Evolutionary conservation across 2,113 vertebrate species (phyloP).

Genomic region (Bubalus kerabau): DNA sequence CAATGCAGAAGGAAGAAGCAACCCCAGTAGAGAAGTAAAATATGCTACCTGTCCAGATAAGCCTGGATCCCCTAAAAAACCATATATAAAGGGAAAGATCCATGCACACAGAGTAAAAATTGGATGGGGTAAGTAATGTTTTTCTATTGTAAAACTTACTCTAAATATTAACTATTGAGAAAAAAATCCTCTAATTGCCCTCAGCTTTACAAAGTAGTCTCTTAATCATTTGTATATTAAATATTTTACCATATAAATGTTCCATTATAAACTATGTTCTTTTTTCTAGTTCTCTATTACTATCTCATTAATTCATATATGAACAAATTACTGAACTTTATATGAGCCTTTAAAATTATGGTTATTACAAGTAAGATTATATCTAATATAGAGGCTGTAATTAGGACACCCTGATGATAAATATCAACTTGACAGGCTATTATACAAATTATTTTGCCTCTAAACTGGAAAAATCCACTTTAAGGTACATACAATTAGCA

Average conservation of each 20-base stretch:
- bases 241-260: background rate
- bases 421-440: background rate
- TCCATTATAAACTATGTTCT: background rate
- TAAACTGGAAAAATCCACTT: background rate
- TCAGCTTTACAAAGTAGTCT: background rate
- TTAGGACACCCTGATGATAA: background rate
- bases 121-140: conserved; percentile 78
- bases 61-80: conserved; percentile 81
- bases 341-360: background rate
- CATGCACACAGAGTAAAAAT: conserved; percentile 79
- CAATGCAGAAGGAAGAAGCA: conserved; percentile 83
- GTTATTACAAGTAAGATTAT: background rate
- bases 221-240: conserved; percentile 2
- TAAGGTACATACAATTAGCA: background rate
- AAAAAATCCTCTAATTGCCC: background rate
- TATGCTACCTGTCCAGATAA: conserved; percentile 82
- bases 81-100: conserved; percentile 77
- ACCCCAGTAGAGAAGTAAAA: conserved; percentile 81
- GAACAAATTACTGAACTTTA: background rate
- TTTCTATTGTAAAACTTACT: background rate
- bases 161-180: conserved; percentile 12
- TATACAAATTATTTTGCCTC: background rate
- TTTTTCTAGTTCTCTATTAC: conserved; percentile 2
- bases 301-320: background rate
- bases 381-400: background rate